Base-by-base conservation (phyloP, 2,888 invertebrate genomes). In the Thalpophila matura region DNA sequence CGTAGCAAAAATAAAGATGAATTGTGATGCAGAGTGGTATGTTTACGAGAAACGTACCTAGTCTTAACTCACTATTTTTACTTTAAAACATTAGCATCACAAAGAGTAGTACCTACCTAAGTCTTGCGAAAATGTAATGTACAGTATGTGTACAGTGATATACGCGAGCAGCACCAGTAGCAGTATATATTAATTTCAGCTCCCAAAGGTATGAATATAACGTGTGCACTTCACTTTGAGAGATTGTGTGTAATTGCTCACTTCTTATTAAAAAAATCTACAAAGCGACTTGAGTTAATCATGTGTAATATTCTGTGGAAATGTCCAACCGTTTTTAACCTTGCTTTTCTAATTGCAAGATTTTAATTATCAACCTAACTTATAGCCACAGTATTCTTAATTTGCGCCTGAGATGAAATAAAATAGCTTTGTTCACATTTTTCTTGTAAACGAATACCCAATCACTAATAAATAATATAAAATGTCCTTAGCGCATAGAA, bases 81-180 rank as follows among this genome's bases (percentile, higher is more conserved):
- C 56, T 70, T 57, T 45, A 29, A 14, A 57, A 64, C 65, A 73
- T 76, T 70, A 64, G 42, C 42, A 64, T 64, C 46, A 57, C 61
- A 76, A 71, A 60, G 35, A 46, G 37, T 47, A 43, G 26, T 45
- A n/a, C n/a, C n/a, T n/a, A n/a, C n/a, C n/a, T n/a, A 40, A 61
- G 37, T 49, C 43, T 50, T 53, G 29, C 20, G 29, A 50, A 47
- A 29, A 42, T 37, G 16, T 54, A 29, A 63, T 57, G 38, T 43
- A 47, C 20, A 49, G 35, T 60, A 22, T 31, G 58, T 57, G 38
- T 43, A 47, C 20, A 49, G 35, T 60, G 26, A 67, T 50, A 51
- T 37, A 67, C 26, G 68, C 24, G 35, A 59, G 33, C 38, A 51
- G 46, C 24, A n/a, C 33, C 31, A 29, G 24, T 24, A 65, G n/a